Base-by-base conservation (phyloP, 2,888 invertebrate species). In the Eupeodes latifasciatus region DNA sequence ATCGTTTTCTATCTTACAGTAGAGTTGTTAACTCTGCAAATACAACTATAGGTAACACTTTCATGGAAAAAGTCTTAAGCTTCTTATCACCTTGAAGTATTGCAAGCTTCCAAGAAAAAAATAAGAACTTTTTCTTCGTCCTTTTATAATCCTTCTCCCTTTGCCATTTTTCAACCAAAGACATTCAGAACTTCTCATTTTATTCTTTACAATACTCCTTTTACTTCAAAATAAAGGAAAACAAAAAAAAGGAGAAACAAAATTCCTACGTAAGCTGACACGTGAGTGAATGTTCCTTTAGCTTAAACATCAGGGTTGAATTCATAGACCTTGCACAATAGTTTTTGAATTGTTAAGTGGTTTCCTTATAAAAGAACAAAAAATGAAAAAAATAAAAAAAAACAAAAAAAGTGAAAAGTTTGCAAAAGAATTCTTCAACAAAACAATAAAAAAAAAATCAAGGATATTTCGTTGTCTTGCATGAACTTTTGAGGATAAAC, bases 261-360 rank as follows among this genome's bases (percentile, higher is more conserved):
- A 36, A 14, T 34, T 1, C 53, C 4, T n/a, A 55, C 69, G 40
- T 71, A 71, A 71, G 55, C 36, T 55, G 71, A 71, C 71, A 71
- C 71, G 71, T 44, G 55, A 55, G 19, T 3, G 53, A 55, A 55
- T 55, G 36, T 71, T 55, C 55, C 6, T 7, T 11, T 36, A 6
- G 14, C 40, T 27, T 12, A 16, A 44, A 27, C 27, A 27, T 19
- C 19, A 71, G 40, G 55, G 55, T 55, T 55, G 40, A 71, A 71
- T 12, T 36, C 53, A 55, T 40, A 55, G 55, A 71, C 71, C 71
- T 71, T 71, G 55, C 55, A 71, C 71, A 71, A 71, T 71, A 71
- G 71, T 71, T 71, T 53, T 71, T 55, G 12, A 53, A 71, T 71
- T 71, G 55, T 71, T 71, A 16, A 71, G 71, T 55, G 53, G 40